Base-by-base conservation (phyloP, 2,113 vertebrate species). In the Mormoops blainvillei region DNA sequence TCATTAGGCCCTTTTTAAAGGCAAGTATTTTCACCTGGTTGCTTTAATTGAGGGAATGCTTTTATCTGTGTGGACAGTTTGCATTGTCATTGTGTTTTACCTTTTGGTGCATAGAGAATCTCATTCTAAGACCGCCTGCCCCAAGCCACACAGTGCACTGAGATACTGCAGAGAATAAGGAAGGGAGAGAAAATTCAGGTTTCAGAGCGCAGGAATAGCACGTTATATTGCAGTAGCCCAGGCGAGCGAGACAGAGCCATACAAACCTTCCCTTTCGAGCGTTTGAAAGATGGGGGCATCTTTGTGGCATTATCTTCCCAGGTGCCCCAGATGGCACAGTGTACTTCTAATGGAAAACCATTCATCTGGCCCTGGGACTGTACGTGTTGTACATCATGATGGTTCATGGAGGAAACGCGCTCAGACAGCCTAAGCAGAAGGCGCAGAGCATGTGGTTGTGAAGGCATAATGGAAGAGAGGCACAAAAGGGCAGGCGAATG, bases 331-430 rank as follows among this genome's bases (percentile, higher is more conserved):
- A 96, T 97, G 97, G 97, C 91, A 93, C 94, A 93, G 95, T 90
- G 92, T 96, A 96, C 90, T 80, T 93, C 98, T 98, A 97, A 96
- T 94, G 94, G 83, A 95, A 94, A 98, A 96, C 97, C 96, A 95
- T 77, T 97, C 92, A 86, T 98, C 98, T 97, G 85, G 83, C 95
- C 86, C 94, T 26, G 94, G 98, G 89, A 71, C 86, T 89, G 86
- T 97, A 94, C 70, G 73, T 88, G 94, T 94, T 96, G 98, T 97
- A 98, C 98, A 98, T 97, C 95, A 94, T 58, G 6, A 97, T 94
- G 97, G 90, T 93, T 82, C 65, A 48, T 76, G 81, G 88, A 96
- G 94, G 93, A 97, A 97, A 97, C 83, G 83, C 82, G 93, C 52
- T 86, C 89, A 94, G 97, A 74, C 94, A 87, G 78, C 71, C 81